Base-by-base conservation (phyloP, 2,113 vertebrate genomes). In the Zeus faber region DNA sequence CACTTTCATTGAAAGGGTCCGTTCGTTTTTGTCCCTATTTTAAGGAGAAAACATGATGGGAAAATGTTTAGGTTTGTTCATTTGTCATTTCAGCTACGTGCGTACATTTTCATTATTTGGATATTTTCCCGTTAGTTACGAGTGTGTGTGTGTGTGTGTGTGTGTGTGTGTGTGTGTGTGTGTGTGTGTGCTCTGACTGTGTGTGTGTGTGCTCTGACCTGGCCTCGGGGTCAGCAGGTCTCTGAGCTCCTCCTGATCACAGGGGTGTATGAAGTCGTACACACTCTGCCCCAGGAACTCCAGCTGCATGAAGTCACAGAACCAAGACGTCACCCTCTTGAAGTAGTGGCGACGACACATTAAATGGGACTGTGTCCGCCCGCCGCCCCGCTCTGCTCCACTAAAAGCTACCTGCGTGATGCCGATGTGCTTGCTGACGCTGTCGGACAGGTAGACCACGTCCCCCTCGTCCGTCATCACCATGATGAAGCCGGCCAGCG, bases 381-480 rank as follows among this genome's bases (percentile, higher is more conserved):
- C 8, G 31, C 31, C 31, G 8, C 31, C 5, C 2, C 8, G 8
- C 31, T 33, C 31, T 31, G 6, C 29, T 10, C 13, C 2, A 33
- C n/a, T 5, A 37, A n/a, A 5, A 37, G n/a, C 11, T 37, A n/a
- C 33, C 33, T 37, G 33, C n/a, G 33, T 37, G 33, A 96, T 87
- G 50, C 94, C 94, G 46, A 95, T 83, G 72, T 93, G 87, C 31
- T 85, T 92, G 90, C 73, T 91, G 85, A 96, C 91, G 11, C 91
- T 93, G 23, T 95, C 94, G 0, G 93, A 94, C 65, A 96, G 85
- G 73, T 90, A 96, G 68, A 92, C 86, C 85, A 95, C 88, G 84
- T 95, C 94, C 7, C 94, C 94, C 13, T 91, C 93, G 8, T 89
- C 84, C 0, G 87, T 91, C 72, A 94, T 72, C 69, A 94, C 92